Evolutionary conservation across 92 coral and sea anemone species (phyloP).

Genomic region (Siderastrea radians): DNA sequence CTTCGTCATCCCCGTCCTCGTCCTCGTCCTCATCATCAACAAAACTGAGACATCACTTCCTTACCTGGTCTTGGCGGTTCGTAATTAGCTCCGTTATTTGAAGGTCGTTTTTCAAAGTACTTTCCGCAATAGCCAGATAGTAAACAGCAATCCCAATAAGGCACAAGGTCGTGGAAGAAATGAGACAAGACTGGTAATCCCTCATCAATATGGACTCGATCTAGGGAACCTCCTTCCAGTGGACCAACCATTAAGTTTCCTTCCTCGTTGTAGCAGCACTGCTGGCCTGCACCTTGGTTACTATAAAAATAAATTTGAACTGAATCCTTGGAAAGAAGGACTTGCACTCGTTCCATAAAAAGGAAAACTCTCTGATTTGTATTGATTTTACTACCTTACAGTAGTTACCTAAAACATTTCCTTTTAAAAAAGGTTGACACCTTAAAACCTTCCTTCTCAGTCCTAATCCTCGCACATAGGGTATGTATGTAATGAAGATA

Average conservation of each 20-base stretch:
- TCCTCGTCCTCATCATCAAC: neutral
- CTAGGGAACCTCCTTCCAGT: constrained; percentile 73
- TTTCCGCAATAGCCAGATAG: constrained; percentile 60
- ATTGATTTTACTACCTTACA: too few species aligned
- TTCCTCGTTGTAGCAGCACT: constrained; percentile 83
- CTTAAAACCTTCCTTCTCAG: too few species aligned
- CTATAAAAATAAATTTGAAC: constrained; percentile 14
- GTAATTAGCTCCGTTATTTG: constrained; percentile 82
- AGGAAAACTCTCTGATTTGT: too few species aligned
- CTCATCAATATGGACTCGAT: constrained; percentile 72
- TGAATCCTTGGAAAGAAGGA: too few species aligned
- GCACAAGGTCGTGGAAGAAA: constrained; percentile 79
- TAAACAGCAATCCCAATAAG: constrained; percentile 85
- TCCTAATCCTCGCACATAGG: too few species aligned
- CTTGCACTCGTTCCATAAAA: too few species aligned
- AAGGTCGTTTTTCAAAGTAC: constrained; percentile 84
- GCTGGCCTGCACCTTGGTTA: constrained; percentile 77
- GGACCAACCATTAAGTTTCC: constrained; percentile 83
- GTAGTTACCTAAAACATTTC: too few species aligned
- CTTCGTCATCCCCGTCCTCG: too few species aligned
- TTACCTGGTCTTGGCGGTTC: constrained; percentile 86
- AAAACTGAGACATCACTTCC: neutral
- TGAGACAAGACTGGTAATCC: constrained; percentile 76
- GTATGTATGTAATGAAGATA: too few species aligned
- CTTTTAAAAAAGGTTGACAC: too few species aligned